Evolutionary conservation across 2,888 invertebrate genomes (phyloP), one percentile per base, ranked within the genome.

Genomic region (Nomada fabriciana): DNA sequence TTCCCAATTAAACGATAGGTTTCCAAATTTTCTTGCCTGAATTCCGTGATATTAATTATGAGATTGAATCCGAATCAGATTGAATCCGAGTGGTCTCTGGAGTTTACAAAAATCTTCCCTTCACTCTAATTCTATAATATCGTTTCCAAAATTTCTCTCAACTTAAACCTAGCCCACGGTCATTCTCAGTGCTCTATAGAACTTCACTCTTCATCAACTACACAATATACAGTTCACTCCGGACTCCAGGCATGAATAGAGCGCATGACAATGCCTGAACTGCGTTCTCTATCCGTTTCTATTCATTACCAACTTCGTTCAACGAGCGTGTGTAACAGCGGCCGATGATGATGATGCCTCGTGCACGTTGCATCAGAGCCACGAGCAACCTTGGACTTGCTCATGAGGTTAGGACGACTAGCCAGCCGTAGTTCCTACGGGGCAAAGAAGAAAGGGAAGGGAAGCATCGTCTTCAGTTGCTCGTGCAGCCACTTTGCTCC

Each of bases 361-460:
- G 80, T 52, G 76, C 86, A 71, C 72, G 80, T 88, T 88, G 85
- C 88, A 83, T 88, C 88, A 88, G 87, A 88, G 80, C 73, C 61
- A 43, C 77, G 36, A 61, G 57, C 85, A 89, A 89, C 91, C 91
- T 91, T 91, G 91, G 90, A 91, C 91, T 91, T 91, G 91, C 85
- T 82, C 83, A 71, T 87, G 90, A 90, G 89, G 91, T 89, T 91
- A 90, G 88, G 88, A 89, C 87, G 90, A 84, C 89, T 90, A 92
- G 91, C 92, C 92, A 91, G 89, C 91, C 92, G 90, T 92, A 92
- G 91, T 92, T 92, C 92, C 92, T 92, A 84, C 84, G 73, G 59
- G 42, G 36, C 29, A 70, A 67, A 70, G 7, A 59, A 53, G 36
- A 57, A 25, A 52, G 64, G 11, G 43, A 25, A 11, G 13, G 7